These are phyloP conservation scores for Anneissia japonica DNA, from an alignment of 35 echinoderm and acorn worm genomes.

Conservation along the genomic window DNA sequence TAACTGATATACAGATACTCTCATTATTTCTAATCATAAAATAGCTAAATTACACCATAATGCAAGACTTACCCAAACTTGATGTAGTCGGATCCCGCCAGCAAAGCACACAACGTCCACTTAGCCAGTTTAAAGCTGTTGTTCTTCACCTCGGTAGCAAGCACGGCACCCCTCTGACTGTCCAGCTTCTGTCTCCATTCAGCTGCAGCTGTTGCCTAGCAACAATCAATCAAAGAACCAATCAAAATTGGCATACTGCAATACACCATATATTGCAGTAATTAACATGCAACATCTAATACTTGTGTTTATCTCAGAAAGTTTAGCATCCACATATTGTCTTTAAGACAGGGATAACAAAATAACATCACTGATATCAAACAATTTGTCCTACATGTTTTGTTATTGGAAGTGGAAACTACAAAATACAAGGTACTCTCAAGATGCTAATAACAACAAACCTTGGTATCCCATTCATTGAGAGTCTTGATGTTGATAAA, in stretches of 20 bases:
- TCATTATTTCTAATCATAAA: too few relatives aligned
- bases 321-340: too few relatives aligned
- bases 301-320: too few relatives aligned
- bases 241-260: too few relatives aligned
- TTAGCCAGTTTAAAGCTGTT: constrained; percentile 98
- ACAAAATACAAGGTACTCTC: neutral
- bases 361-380: too few relatives aligned
- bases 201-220: constrained; percentile 27
- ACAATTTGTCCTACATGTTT: too few relatives aligned
- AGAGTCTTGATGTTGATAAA: constrained; percentile 94
- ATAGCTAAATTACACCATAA: neutral
- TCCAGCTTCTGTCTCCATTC: constrained; percentile 98
- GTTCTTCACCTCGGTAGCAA: constrained; percentile 95
- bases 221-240: neutral
- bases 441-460: neutral
- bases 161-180: constrained; percentile 80
- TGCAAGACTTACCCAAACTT: constrained; percentile 87
- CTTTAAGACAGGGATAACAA: too few relatives aligned
- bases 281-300: too few relatives aligned
- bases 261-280: too few relatives aligned
- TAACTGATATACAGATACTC: too few relatives aligned
- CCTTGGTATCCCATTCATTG: constrained; percentile 96
- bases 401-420: too few relatives aligned
- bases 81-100: constrained; percentile 81
- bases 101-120: constrained; percentile 80